Evolutionary conservation across 2,113 vertebrate genomes (phyloP), one percentile per base, ranked within the genome.

Genomic region (Dipodomys ordii): DNA sequence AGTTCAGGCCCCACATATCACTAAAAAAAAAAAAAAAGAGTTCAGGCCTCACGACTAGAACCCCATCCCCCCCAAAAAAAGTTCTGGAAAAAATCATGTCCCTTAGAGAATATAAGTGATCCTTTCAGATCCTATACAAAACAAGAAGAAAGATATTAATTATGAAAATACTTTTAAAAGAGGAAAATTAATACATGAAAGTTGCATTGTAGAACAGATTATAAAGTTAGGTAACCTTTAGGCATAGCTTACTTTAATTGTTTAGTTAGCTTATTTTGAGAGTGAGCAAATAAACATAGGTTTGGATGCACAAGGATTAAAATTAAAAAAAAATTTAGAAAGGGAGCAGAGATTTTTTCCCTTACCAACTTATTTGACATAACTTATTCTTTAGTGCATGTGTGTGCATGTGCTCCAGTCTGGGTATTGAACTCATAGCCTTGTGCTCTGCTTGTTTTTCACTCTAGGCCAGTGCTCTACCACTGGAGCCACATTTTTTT

Each of bases 131-230:
- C 20, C 53, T 80, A 39, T 35, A 60, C 68, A 4, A 95, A 86
- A 46, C 9, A 88, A 62, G 39, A 80, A 87, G 30, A 81, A 7
- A 7, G 7, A 90, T 68, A 80, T 68, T 67, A 91, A 92, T 62
- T 35, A 72, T 46, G 1, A 92, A 95, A 92, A 92, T 53, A 68
- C 53, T 85, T 93, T 92, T 76, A 7, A 67, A 94, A 90, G 13
- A 79, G 18, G 3, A 23, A 92, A 71, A 28, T 23, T 65, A 77
- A 30, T 25, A 64, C 69, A 86, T 27, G 44, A 65, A 88, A 25
- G 71, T 46, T 49, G 19, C 27, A 79, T 57, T 49, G 3, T 67
- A 79, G 91, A 88, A 72, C 32, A 88, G 22, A 35, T 91, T 32
- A 73, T 30, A 92, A 44, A 84, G 16, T 74, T 94, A 86, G 73